A percentile compares a stretch with the other conserved stretches of the same genome.
These are phyloP conservation scores for Sebastes goodei DNA, from an alignment of 2,797 vertebrate species.

Conservation along the genomic window DNA sequence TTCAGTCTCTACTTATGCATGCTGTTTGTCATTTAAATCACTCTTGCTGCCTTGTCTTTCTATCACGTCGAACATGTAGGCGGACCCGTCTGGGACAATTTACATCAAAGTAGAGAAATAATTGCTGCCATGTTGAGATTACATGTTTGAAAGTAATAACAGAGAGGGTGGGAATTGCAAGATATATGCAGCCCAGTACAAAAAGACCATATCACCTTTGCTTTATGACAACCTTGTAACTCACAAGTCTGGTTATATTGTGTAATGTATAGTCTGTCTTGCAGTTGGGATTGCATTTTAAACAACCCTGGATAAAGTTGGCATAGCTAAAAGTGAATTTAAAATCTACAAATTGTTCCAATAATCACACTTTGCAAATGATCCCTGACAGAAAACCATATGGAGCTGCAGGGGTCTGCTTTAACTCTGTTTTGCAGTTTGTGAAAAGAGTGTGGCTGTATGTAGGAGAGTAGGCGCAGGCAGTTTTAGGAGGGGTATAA, in stretches of 20 bases:
- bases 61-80: not conserved
- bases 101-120: conserved; percentile 23
- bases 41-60: not conserved
- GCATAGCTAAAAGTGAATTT: not conserved
- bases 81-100: not conserved
- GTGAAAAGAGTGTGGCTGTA: not conserved
- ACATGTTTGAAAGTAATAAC: not conserved
- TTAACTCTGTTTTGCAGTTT: not conserved
- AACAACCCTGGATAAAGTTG: not conserved
- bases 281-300: not conserved
- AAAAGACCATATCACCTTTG: not conserved
- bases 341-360: not conserved
- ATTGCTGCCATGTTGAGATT: conserved; percentile 1
- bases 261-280: not conserved
- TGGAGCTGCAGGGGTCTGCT: not conserved
- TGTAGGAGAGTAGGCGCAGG: not conserved
- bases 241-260: not conserved
- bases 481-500: not conserved
- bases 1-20: not conserved
- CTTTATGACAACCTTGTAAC: not conserved
- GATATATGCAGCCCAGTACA: not conserved
- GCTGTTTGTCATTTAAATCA: not conserved
- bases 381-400: not conserved
- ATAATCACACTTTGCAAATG: not conserved
- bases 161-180: not conserved